phyloP scores from a whole-genome alignment of 1,140 invertebrate genomes.

The Aplysia californica region DNA sequence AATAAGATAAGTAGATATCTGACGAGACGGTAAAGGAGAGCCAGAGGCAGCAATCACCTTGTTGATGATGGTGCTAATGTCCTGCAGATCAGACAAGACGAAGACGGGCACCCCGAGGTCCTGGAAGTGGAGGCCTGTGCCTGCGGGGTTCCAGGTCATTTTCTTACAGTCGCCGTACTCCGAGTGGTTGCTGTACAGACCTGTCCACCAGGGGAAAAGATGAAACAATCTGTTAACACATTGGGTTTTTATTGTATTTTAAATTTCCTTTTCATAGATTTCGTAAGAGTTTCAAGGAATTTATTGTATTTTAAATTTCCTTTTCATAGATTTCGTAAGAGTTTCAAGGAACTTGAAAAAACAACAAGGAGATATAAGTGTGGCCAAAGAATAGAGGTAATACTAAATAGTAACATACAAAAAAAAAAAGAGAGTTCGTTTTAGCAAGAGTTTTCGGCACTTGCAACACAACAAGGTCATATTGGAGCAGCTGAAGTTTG shows the following conservation, averaged over 20 bases:
- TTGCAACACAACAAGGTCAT: too few species aligned
- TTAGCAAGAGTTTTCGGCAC: too few species aligned
- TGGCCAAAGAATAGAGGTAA: too few species aligned
- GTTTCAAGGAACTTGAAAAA: neutral
- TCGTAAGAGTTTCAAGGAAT: neutral
- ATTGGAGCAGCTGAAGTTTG: too few species aligned
- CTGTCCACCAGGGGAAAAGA: too few species aligned
- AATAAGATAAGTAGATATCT: too few species aligned
- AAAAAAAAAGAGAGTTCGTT: too few species aligned
- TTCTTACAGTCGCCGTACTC: constrained; percentile 46
- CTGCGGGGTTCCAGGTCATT: constrained; percentile 80
- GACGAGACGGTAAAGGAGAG: too few species aligned
- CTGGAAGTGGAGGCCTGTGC: constrained; percentile 78
- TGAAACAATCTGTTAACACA: neutral
- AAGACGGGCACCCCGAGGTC: constrained; percentile 90
- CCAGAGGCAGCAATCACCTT: constrained; percentile 63
- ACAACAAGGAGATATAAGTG: neutral
- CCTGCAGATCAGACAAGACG: constrained; percentile 73
- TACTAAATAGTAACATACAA: too few species aligned
- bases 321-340: neutral
- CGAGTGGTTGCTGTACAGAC: constrained; percentile 48
- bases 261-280: neutral
- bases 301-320: neutral
- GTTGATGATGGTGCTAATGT: constrained; percentile 72
- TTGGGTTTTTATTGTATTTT: neutral